Evolutionary conservation across 2,888 invertebrate genomes (phyloP), one percentile per base, ranked within the genome.

Genomic region (Pilophorus perplexus): DNA sequence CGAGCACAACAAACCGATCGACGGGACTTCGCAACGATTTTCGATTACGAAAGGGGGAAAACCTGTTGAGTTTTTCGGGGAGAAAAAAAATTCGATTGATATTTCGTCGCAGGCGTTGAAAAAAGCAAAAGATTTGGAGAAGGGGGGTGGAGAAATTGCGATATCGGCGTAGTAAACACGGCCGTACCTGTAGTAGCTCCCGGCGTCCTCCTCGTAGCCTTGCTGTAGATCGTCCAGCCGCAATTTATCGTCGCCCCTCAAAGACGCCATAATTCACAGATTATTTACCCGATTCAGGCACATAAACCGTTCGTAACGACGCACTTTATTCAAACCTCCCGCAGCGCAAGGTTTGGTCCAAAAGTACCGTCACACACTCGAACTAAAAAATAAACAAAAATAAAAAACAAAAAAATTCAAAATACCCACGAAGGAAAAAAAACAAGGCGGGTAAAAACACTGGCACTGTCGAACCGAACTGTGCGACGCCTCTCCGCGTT

Each of bases 401-500:
- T n/a, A n/a, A n/a, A n/a, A n/a, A 55, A 14, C 33, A n/a, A 54
- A 54, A 18, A 33, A 33, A n/a, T n/a, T n/a, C n/a, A 33, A 33
- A 33, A 33, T 12, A 33, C 33, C 33, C n/a, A n/a, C 33, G 33
- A 33, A 6, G 33, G 33, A 54, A 54, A 18, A 54, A 38, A 37
- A 20, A 18, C 55, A 38, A 28, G 38, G 33, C 8, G n/a, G 42
- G n/a, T n/a, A n/a, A 57, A 59, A 48, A 48, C 6, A 23, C 10
- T 12, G 22, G 38, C 18, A 14, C 64, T 22, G 22, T 48, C 22
- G 64, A 22, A 20, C 28, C 50, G 64, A 75, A 75, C 75, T 77
- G 76, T 75, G 75, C 77, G 75, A 77, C 77, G 76, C 77, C 77
- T 76, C 75, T 74, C 74, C 75, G 77, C 75, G 81, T 81, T 82